Evolutionary conservation across 2,888 invertebrate genomes (phyloP).

Genomic region (Tineola bisselliella): DNA sequence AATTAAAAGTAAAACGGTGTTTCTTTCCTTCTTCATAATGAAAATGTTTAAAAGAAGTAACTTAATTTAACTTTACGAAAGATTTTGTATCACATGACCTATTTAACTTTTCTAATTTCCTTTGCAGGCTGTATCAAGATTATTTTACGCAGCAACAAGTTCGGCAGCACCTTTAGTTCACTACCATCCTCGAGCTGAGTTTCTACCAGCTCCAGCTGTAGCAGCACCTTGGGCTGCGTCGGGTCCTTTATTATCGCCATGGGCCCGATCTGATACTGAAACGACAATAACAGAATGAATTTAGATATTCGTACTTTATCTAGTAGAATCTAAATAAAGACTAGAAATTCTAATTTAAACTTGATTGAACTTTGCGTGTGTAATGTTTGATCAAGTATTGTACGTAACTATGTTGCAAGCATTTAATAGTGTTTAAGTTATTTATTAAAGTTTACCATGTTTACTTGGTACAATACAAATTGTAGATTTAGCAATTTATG

Average conservation of each 20-base stretch:
- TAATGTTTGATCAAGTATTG: neutral
- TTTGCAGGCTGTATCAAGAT: slow-evolving; percentile 50
- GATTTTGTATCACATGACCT: too few species aligned
- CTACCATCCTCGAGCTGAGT: slow-evolving; percentile 51
- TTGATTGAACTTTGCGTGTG: neutral
- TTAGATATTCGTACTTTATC: neutral
- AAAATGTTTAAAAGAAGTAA: too few species aligned
- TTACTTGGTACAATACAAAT: neutral
- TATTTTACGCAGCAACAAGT: slow-evolving; percentile 43
- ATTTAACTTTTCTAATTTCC: slow-evolving; percentile 7
- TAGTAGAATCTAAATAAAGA: too few species aligned
- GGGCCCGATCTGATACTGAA: slow-evolving; percentile 56
- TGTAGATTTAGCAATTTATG: too few species aligned
- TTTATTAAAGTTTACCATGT: neutral
- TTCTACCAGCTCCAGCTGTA: slow-evolving; percentile 46
- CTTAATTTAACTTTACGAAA: too few species aligned
- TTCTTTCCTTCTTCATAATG: too few species aligned
- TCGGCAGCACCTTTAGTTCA: slow-evolving; percentile 53
- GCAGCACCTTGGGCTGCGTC: slow-evolving; percentile 47
- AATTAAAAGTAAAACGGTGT: too few species aligned
- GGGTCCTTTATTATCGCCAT: slow-evolving; percentile 50
- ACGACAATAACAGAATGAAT: slow-evolving; percentile 44
- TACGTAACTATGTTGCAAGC: slow-evolving; percentile 3
- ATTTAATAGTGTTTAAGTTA: neutral
- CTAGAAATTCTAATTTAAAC: neutral